phyloP scores from a whole-genome alignment of 2,113 vertebrate species.

The Candoia aspera region DNA sequence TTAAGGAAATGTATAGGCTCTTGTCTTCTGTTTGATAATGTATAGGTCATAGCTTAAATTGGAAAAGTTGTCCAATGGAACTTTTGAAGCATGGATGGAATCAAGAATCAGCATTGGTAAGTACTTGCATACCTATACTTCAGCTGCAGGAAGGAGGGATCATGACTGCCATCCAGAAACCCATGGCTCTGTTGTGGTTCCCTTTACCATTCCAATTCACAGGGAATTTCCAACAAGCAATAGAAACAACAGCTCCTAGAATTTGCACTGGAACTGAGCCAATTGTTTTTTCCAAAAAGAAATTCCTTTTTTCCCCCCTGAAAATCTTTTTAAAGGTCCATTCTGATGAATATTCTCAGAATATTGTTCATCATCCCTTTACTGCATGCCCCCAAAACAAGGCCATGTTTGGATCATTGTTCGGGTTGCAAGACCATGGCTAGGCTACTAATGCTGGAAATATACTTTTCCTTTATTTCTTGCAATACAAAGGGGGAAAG shows the following conservation, averaged over 20 bases:
- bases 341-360: not conserved
- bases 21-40: not conserved
- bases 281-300: not conserved
- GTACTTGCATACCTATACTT: not conserved
- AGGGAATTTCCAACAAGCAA: not conserved
- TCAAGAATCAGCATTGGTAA: not conserved
- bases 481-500: not conserved
- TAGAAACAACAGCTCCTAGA: not conserved
- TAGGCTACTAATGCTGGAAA: not conserved
- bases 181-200: not conserved
- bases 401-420: not conserved
- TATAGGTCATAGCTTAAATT: not conserved
- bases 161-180: not conserved
- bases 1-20: not conserved
- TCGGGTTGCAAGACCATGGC: not conserved
- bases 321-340: not conserved
- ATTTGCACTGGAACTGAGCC: not conserved
- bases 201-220: not conserved
- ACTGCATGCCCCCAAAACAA: not conserved
- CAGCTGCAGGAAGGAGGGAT: not conserved
- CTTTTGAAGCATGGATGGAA: not conserved
- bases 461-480: not conserved
- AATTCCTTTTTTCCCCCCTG: not conserved
- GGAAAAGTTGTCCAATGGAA: not conserved
- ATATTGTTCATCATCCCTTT: not conserved